Percentiles rank a stretch among this genome's conserved stretches.
These are phyloP conservation scores for Rhimphoctona megacephalus DNA, from an alignment of 2,888 invertebrate species.

Conservation along the genomic window DNA sequence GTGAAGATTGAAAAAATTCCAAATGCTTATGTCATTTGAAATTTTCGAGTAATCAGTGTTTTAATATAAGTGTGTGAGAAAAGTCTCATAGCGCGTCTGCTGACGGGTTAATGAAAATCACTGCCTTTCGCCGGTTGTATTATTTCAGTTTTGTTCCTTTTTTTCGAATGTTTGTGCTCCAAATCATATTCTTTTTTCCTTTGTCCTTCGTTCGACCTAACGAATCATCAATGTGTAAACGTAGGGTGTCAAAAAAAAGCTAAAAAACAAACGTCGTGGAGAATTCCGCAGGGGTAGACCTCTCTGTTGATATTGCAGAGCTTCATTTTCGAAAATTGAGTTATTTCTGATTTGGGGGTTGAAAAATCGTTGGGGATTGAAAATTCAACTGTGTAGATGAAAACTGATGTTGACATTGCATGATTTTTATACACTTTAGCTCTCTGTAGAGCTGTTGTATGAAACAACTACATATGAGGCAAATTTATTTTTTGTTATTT, in stretches of 20 bases:
- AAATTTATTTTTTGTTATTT: not conserved
- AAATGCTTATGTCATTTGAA: too few relatives aligned
- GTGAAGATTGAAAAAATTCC: too few relatives aligned
- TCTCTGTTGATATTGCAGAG: not conserved
- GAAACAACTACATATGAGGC: too few relatives aligned
- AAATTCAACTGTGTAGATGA: not conserved
- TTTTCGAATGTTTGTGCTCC: not conserved
- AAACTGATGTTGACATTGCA: not conserved
- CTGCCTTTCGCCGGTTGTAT: not conserved
- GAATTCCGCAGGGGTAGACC: not conserved
- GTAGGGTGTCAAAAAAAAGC: not conserved
- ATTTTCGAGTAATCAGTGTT: too few relatives aligned
- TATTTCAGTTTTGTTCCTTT: not conserved
- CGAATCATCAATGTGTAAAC: constrained; percentile 13
- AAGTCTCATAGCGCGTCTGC: too few relatives aligned
- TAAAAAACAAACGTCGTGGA: not conserved
- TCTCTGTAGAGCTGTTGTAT: not conserved
- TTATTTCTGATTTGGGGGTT: not conserved
- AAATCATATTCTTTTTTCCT: not conserved
- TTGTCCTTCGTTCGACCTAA: not conserved
- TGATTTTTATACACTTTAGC: not conserved
- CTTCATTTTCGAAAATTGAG: constrained; percentile 17
- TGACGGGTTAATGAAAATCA: not conserved
- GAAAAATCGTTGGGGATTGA: not conserved
- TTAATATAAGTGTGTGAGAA: too few relatives aligned